Conservation (phyloP, 2,113 vertebrate genomes). For the Hippolais icterina region DNA sequence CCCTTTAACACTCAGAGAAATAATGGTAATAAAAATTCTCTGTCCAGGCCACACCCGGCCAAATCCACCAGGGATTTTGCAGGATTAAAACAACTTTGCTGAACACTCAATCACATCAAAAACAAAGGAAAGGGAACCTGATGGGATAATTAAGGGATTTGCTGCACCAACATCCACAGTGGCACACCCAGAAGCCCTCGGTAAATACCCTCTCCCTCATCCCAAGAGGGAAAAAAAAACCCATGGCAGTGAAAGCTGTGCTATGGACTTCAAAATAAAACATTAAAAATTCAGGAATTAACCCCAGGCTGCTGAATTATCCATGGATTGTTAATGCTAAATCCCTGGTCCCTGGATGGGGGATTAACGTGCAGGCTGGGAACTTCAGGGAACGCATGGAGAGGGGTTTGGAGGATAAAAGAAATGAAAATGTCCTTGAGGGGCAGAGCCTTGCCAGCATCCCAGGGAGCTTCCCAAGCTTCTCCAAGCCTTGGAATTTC, state of each 20-base stretch:
- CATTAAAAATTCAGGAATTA: not conserved
- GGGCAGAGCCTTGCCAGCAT: not conserved
- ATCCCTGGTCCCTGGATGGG: not conserved
- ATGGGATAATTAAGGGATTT: slow-evolving; percentile 32
- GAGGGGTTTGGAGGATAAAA: not conserved
- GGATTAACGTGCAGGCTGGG: not conserved
- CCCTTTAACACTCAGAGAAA: not conserved
- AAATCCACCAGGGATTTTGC: slow-evolving; percentile 4
- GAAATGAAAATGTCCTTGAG: not conserved
- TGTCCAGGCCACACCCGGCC: not conserved
- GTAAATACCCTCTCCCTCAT: not conserved
- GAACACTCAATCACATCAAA: not conserved
- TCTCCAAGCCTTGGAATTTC: not conserved
- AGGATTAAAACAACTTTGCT: slow-evolving; percentile 11
- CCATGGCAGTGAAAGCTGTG: not conserved
- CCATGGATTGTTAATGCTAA: not conserved
- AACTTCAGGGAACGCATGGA: accelerated
- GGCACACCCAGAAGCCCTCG: not conserved
- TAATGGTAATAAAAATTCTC: not conserved
- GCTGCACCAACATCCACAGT: not conserved
- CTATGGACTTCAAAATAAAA: not conserved
- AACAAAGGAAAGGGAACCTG: not conserved
- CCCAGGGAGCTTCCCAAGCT: not conserved
- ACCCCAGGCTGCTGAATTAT: not conserved
- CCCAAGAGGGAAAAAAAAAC: not conserved